phyloP scores from a whole-genome alignment of 2,888 invertebrate genomes.

The Teleogryllus oceanicus region DNA sequence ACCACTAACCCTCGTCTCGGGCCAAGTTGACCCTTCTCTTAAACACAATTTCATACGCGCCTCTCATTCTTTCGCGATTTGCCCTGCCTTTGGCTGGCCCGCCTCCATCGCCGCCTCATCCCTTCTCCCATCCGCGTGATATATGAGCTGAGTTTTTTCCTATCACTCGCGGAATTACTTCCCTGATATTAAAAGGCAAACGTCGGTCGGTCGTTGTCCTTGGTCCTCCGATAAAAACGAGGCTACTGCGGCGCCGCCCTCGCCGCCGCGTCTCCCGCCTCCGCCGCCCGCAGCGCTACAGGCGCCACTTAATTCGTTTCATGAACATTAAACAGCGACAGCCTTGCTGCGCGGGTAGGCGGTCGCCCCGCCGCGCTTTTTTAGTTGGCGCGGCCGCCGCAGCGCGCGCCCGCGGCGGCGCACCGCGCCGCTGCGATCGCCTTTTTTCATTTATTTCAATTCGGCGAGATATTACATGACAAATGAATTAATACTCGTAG shows the following conservation, averaged over 20 bases:
- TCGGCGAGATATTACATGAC: conserved; percentile 9
- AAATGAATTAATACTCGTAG: conserved; percentile 18
- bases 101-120: too few species aligned
- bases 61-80: neutral
- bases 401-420: neutral
- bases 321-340: neutral
- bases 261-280: neutral
- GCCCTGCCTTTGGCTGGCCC: neutral
- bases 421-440: neutral
- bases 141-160: neutral
- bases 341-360: neutral
- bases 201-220: neutral
- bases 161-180: conserved; percentile 4
- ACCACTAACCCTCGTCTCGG: too few species aligned
- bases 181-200: neutral
- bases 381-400: too few species aligned
- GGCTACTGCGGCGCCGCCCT: too few species aligned
- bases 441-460: conserved; percentile 6
- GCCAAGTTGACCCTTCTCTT: neutral
- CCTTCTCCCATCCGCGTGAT: neutral
- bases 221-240: neutral
- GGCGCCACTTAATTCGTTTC: neutral
- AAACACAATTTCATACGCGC: conserved; percentile 3
- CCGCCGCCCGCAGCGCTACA: neutral
- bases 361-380: neutral